These are phyloP conservation scores for Pinna nobilis DNA, from an alignment of 1,140 invertebrate species.

Conservation along the genomic window DNA sequence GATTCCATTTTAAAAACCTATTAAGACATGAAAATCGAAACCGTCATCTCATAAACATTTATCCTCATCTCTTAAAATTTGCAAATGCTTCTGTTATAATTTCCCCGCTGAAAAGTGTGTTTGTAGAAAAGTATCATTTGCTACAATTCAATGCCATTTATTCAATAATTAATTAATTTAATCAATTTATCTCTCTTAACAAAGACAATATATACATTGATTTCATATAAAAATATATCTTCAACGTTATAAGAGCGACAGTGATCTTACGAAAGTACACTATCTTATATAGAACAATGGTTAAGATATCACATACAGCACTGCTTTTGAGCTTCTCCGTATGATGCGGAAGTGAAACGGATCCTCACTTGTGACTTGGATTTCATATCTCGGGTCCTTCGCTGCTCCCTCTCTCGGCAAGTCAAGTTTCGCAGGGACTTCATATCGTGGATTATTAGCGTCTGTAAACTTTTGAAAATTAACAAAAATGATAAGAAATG, in stretches of 20 bases:
- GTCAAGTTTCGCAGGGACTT: conserved; percentile 56
- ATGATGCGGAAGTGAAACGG: conserved; percentile 73
- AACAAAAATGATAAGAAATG: not conserved
- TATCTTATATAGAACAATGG: not conserved
- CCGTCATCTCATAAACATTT: too few species aligned
- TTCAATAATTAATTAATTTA: too few species aligned
- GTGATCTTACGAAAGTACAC: too few species aligned
- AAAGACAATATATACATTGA: not conserved
- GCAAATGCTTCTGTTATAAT: too few species aligned
- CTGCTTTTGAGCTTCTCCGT: conserved; percentile 60
- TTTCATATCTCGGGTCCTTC: conserved; percentile 51
- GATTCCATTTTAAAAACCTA: too few species aligned
- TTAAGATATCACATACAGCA: conserved; percentile 55
- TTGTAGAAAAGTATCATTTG: not conserved
- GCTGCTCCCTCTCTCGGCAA: conserved; percentile 26
- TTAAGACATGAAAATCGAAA: too few species aligned
- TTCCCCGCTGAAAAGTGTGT: not conserved
- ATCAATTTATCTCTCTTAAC: too few species aligned
- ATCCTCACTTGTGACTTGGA: conserved; percentile 53
- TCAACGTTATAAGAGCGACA: too few species aligned
- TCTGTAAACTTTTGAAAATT: not conserved
- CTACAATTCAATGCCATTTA: too few species aligned
- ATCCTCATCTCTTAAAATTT: too few species aligned
- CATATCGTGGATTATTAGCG: conserved; percentile 47
- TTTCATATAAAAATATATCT: not conserved